Percentiles rank a stretch among this genome's conserved stretches.
phyloP scores from a whole-genome alignment of 2,888 invertebrate genomes.

The Atrina japonica region DNA sequence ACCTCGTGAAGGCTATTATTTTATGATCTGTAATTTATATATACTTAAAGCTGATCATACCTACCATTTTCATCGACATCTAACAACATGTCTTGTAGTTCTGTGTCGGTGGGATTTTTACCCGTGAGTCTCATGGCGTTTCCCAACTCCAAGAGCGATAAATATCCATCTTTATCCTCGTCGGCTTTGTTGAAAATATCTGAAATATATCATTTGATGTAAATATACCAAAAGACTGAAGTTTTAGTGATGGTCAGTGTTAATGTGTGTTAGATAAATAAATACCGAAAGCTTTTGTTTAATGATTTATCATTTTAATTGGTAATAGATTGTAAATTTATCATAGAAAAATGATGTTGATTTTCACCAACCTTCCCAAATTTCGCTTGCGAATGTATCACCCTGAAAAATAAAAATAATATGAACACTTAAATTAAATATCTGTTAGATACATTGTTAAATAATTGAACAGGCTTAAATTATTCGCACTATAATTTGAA shows the following conservation, averaged over 20 bases:
- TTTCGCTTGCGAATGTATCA: conserved; percentile 3
- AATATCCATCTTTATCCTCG: conserved; percentile 17
- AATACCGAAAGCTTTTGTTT: too few species aligned
- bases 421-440: too few species aligned
- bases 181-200: conserved; percentile 17
- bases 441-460: too few species aligned
- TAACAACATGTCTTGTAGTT: conserved; percentile 31
- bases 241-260: conserved; percentile 12
- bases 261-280: conserved; percentile 7
- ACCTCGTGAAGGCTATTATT: too few species aligned
- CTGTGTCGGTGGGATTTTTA: conserved; percentile 19
- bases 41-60: too few species aligned
- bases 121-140: conserved; percentile 15
- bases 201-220: not conserved
- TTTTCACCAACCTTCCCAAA: conserved; percentile 7
- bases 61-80: conserved; percentile 30
- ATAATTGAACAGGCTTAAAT: too few species aligned
- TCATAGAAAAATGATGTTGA: not conserved
- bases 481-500: too few species aligned
- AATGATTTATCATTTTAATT: too few species aligned
- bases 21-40: too few species aligned
- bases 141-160: conserved; percentile 16
- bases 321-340: not conserved
- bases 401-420: not conserved
- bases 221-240: not conserved